phyloP scores from a whole-genome alignment of 2,888 invertebrate species.

The Ypsolopha scabrella region DNA sequence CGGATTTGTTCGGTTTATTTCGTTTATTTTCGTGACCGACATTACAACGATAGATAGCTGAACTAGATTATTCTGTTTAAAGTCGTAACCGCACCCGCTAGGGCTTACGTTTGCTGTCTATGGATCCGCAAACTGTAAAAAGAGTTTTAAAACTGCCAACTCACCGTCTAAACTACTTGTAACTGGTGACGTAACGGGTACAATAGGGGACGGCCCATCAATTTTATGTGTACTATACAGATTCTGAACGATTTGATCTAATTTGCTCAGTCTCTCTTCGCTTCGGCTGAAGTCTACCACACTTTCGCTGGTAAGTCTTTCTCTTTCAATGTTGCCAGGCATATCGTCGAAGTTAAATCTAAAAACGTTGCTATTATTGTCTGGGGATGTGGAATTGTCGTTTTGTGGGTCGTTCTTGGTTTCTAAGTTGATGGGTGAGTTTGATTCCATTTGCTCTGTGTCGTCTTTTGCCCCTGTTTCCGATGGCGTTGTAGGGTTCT shows the following conservation, averaged over 20 bases:
- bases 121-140: too few species aligned
- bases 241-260: slow-evolving; percentile 61
- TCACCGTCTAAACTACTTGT: slow-evolving; percentile 16
- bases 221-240: slow-evolving; percentile 56
- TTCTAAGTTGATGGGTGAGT: slow-evolving; percentile 32
- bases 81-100: too few species aligned
- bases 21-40: too few species aligned
- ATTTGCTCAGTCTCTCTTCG: slow-evolving; percentile 43
- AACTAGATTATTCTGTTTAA: too few species aligned
- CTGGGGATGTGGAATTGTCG: neutral
- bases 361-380: slow-evolving; percentile 1
- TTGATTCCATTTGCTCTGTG: slow-evolving; percentile 17
- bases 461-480: slow-evolving; percentile 28
- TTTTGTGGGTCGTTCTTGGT: slow-evolving; percentile 20
- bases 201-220: slow-evolving; percentile 26
- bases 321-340: neutral
- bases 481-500: slow-evolving; percentile 48
- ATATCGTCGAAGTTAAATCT: slow-evolving; percentile 3
- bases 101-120: too few species aligned
- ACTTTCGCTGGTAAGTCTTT: neutral
- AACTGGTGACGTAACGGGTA: slow-evolving; percentile 20
- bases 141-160: neutral
- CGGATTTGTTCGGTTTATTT: too few species aligned
- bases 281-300: neutral
- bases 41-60: too few species aligned